A percentile compares a stretch with the other conserved stretches of the same genome.
These are phyloP conservation scores for Pachyrhynchus sulphureomaculatus DNA, from an alignment of 1,140 invertebrate genomes.

Conservation along the genomic window DNA sequence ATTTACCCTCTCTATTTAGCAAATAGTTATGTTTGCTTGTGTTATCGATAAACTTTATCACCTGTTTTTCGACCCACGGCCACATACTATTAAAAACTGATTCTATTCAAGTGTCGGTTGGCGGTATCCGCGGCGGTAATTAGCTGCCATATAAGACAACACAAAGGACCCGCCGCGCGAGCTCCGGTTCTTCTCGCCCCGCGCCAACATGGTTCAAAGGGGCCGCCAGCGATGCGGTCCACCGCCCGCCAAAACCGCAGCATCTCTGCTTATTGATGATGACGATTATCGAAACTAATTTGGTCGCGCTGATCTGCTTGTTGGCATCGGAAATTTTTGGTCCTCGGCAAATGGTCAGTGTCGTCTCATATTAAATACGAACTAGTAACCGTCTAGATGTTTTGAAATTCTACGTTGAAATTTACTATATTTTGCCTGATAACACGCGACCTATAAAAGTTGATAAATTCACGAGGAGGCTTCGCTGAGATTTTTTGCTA, in stretches of 20 bases:
- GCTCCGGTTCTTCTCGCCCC: constrained; percentile 35
- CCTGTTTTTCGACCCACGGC: too few relatives aligned
- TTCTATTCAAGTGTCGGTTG: constrained; percentile 35
- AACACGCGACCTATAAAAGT: too few relatives aligned
- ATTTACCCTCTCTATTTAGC: too few relatives aligned
- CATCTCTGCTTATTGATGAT: constrained; percentile 35
- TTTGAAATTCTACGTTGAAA: too few relatives aligned
- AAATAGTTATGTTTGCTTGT: too few relatives aligned
- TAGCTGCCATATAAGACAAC: constrained; percentile 52
- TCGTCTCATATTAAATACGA: neutral
- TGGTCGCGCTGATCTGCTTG: constrained; percentile 30
- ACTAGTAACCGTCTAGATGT: too few relatives aligned
- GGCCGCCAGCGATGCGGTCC: constrained; percentile 29
- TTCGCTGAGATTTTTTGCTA: too few relatives aligned
- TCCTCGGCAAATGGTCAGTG: neutral
- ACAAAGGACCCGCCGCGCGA: constrained; percentile 51
- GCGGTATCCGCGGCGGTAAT: constrained; percentile 46
- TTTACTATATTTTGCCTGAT: too few relatives aligned
- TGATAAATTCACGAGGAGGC: too few relatives aligned
- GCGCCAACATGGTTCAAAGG: constrained; percentile 33
- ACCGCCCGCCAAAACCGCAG: constrained; percentile 13
- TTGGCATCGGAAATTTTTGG: constrained; percentile 2
- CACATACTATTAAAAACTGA: too few relatives aligned
- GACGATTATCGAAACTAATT: constrained; percentile 48
- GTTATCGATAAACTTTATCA: too few relatives aligned